Evolutionary conservation across 92 coral and sea anemone genomes (phyloP).

Genomic region (Desmophyllum pertusum): DNA sequence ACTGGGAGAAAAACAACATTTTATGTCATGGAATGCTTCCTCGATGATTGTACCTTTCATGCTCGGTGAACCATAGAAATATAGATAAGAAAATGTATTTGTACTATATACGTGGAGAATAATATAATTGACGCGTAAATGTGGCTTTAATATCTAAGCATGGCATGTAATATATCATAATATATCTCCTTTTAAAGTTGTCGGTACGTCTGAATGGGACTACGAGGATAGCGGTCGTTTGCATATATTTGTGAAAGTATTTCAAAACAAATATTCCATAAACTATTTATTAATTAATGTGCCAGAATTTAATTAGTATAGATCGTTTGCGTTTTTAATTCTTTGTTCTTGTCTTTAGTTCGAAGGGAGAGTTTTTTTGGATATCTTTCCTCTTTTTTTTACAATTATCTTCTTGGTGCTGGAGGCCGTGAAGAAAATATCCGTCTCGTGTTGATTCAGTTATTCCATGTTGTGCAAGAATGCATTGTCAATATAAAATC

Average conservation of each 20-base stretch:
- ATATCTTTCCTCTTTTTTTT: background rate
- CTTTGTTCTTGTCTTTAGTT: background rate
- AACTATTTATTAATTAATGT: background rate
- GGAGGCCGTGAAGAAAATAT: background rate
- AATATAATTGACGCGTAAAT: no score
- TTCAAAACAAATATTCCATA: background rate
- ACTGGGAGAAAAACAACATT: no score
- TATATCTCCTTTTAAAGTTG: background rate
- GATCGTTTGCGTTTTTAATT: background rate
- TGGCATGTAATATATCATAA: no score
- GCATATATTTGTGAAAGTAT: background rate
- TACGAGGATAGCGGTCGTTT: background rate
- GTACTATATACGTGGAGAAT: no score
- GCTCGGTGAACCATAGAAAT: no score
- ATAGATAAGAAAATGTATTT: no score
- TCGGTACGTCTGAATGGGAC: no score
- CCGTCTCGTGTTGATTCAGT: background rate
- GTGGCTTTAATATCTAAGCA: no score
- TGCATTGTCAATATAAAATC: background rate
- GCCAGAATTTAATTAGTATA: background rate
- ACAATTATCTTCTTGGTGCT: background rate
- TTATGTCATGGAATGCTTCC: no score
- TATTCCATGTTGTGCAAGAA: background rate
- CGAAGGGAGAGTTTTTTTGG: background rate
- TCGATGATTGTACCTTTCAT: no score